Conservation (phyloP, 2,797 vertebrate species). For the Hydrophis major region DNA sequence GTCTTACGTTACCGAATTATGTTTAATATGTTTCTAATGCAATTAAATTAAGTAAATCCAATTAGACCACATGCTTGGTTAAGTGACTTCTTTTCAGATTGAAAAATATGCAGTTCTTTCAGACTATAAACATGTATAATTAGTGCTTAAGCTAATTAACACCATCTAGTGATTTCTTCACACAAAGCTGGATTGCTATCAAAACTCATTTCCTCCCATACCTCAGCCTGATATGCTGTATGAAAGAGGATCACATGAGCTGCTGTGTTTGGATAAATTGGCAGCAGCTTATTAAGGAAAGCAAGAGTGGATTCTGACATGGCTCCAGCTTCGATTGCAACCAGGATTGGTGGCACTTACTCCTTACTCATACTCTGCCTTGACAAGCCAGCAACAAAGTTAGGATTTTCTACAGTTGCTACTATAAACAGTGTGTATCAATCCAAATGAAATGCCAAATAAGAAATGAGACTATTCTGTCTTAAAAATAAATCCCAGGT, state of each 20-base stretch:
- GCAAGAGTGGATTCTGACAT: neutral
- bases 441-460: neutral
- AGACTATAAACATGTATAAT: neutral
- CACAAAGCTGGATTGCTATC: neutral
- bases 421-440: neutral
- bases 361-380: neutral
- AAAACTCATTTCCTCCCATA: neutral
- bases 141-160: neutral
- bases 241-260: neutral
- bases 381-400: neutral
- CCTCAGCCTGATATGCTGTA: neutral
- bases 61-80: neutral
- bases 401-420: neutral
- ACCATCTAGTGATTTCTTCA: neutral
- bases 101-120: conserved; percentile 14
- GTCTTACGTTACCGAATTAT: neutral
- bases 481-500: neutral
- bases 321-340: neutral
- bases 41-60: neutral
- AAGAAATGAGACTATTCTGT: neutral
- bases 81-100: conserved; percentile 15
- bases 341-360: neutral
- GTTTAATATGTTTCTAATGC: neutral
- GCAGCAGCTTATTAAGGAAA: neutral
- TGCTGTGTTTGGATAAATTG: neutral